These are phyloP conservation scores for Aphelenchoides fujianensis DNA, from an alignment of 1,140 invertebrate species.

Conservation along the genomic window DNA sequence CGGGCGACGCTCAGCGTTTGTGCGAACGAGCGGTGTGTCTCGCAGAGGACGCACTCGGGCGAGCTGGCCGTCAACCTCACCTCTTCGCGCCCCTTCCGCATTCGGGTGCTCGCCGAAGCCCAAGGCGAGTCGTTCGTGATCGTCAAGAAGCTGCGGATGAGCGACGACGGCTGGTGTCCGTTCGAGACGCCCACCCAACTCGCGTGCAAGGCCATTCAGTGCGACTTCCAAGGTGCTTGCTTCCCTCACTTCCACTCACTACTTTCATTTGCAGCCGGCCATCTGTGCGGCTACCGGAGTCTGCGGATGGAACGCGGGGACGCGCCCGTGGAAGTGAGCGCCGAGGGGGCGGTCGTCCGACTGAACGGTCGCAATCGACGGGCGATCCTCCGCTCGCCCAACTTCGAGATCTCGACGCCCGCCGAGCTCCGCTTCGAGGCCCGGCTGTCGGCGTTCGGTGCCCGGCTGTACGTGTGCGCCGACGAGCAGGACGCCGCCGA, in stretches of 20 bases:
- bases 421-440: constrained; percentile 44
- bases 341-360: constrained; percentile 15
- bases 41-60: constrained; percentile 32
- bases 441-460: constrained; percentile 39
- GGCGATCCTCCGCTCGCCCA: constrained; percentile 39
- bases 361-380: constrained; percentile 27
- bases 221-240: constrained; percentile 24
- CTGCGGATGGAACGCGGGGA: not conserved
- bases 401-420: constrained; percentile 32
- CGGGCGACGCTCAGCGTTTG: constrained; percentile 41
- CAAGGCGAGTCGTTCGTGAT: constrained; percentile 40
- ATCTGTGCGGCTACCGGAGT: constrained; percentile 29
- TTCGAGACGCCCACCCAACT: constrained; percentile 39
- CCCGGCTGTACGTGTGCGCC: constrained; percentile 47
- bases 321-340: not conserved
- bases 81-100: constrained; percentile 35
- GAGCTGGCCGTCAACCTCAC: constrained; percentile 32
- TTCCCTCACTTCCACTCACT: not conserved
- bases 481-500: constrained; percentile 34
- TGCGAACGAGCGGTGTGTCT: constrained; percentile 45
- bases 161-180: constrained; percentile 35
- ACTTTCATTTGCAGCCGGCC: constrained; percentile 20
- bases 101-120: constrained; percentile 35
- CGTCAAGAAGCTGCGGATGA: constrained; percentile 37
- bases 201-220: constrained; percentile 36